Evolutionary conservation across 2,797 vertebrate genomes (phyloP), one percentile per base, ranked within the genome.

Genomic region (Allenopithecus nigroviridis): DNA sequence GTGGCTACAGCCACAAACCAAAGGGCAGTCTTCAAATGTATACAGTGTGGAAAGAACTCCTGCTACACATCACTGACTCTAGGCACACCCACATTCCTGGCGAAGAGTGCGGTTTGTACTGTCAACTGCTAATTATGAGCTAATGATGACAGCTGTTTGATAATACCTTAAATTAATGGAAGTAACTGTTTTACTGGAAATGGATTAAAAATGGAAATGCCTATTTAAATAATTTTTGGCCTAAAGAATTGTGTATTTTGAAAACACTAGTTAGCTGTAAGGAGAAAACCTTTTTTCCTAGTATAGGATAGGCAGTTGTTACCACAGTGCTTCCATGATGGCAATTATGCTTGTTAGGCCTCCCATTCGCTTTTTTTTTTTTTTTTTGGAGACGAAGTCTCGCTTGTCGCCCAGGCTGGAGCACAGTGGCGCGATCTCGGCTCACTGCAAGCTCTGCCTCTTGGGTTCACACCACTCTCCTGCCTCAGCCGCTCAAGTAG

Each of bases 1-100:
- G 68, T 91, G 96, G 92, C 87, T 78, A 68, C 0, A 33, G 96
- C 76, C 94, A 96, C 94, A 95, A 95, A 95, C 50, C 89, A 87
- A 93, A 96, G 89, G 79, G 81, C 12, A 79, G 53, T 96, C 96
- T 97, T 97, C 87, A 74, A 53, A 85, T 48, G 70, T 33, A 74
- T 24, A 87, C 28, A 33, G 59, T 26, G 30, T 14, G 4, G 33
- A 78, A 91, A 92, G 50, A 30, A 78, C 24, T 36, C 39, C 0
- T 57, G 28, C 24, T 76, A 50, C 1, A 1, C 2, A n/a, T 8
- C 26, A 39, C 5, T 33, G 55, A 33, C 64, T 41, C 33, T 14
- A 64, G 68, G 53, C 2, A 21, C 0, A 16, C 70, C n/a, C 39
- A 17, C 4, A 26, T 5, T 43, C 36, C 36, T 0, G 17, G 19